Evolutionary conservation across 1,140 invertebrate species (phyloP), one percentile per base, ranked within the genome.

Genomic region (Tetraneura akinire): DNA sequence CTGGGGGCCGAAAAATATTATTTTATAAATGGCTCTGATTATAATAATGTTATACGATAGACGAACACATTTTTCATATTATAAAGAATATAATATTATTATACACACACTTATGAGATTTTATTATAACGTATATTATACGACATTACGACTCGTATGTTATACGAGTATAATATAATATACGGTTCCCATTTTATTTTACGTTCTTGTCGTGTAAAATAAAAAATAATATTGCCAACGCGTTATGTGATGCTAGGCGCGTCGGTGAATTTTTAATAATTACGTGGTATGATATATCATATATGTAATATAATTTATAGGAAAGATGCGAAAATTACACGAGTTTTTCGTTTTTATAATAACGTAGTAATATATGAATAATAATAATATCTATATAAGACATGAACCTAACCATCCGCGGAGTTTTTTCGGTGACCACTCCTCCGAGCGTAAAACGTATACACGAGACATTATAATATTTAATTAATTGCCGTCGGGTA

Each of bases 1-100:
- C 55, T 23, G 51, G 53, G 51, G 55, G 74, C 23, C 55, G 37
- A 62, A 78, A 78, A 78, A 62, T 47, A n/a, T n/a, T n/a, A n/a
- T n/a, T n/a, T n/a, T n/a, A n/a, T n/a, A 78, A 78, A 78, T 78
- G 32, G 55, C 42, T 23, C 23, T n/a, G n/a, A n/a, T n/a, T n/a
- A n/a, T 62, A 62, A 78, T 62, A 45, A 21, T 60, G 3, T 37
- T 37, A 37, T 37, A 37, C 32, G 37, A 70, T 42, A 18, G n/a
- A 14, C 45, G 23, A 16, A 45, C n/a, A 37, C n/a, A 42, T 32
- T 57, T 21, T 55, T 6, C 13, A 16, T n/a, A n/a, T n/a, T n/a
- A n/a, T n/a, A n/a, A n/a, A 21, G 13, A 62, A 23, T 32, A 62
- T 8, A 62, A 29, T 62, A 42, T n/a, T 42, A 37, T 42, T 45